These are phyloP conservation scores for Aethes cnicana DNA, from an alignment of 2,888 invertebrate genomes.

Conservation along the genomic window DNA sequence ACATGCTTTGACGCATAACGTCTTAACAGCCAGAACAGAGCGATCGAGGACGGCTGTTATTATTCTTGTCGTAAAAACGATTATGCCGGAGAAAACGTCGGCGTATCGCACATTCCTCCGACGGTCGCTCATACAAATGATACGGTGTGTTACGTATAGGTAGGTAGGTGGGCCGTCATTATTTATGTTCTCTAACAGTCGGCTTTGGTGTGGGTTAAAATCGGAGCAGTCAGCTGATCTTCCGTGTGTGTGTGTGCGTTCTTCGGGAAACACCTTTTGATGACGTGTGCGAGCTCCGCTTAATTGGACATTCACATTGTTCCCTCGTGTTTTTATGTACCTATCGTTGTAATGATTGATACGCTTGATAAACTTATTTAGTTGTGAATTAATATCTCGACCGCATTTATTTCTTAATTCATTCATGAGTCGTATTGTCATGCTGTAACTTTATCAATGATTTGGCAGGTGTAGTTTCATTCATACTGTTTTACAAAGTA, in stretches of 20 bases:
- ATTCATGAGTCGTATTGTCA: slow-evolving; percentile 27
- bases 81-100: slow-evolving; percentile 63
- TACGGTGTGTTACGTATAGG: slow-evolving; percentile 78
- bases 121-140: slow-evolving; percentile 77
- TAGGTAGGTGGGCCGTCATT: slow-evolving; percentile 81
- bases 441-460: slow-evolving; percentile 25
- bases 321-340: slow-evolving; percentile 64
- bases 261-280: slow-evolving; percentile 83
- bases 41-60: slow-evolving; percentile 62
- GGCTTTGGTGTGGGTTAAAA: slow-evolving; percentile 79
- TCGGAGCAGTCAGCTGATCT: slow-evolving; percentile 82
- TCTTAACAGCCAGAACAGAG: slow-evolving; percentile 56
- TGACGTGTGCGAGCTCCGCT: slow-evolving; percentile 79
- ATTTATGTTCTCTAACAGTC: slow-evolving; percentile 82
- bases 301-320: slow-evolving; percentile 82
- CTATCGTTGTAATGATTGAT: slow-evolving; percentile 45
- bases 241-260: slow-evolving; percentile 70
- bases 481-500: too few relatives aligned
- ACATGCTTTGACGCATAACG: slow-evolving; percentile 49
- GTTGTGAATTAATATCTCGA: slow-evolving; percentile 39
- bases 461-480: slow-evolving; percentile 5
- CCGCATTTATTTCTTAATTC: slow-evolving; percentile 33
- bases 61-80: slow-evolving; percentile 62
- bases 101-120: slow-evolving; percentile 73
- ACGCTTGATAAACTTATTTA: slow-evolving; percentile 42